Conservation (phyloP, 2,888 invertebrate species). For the Apodemia mormo region DNA sequence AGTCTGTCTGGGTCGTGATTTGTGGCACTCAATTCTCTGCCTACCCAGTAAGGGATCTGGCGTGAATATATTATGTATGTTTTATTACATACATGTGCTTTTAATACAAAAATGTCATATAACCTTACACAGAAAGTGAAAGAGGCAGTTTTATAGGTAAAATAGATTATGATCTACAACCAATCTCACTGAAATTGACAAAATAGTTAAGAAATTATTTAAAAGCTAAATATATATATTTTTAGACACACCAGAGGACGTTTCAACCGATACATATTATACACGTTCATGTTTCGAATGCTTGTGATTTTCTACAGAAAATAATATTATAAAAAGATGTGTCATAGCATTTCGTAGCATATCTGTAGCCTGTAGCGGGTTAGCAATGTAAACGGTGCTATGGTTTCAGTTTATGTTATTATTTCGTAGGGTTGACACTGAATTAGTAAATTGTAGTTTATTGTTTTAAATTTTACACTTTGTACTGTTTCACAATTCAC, state of each 20-base stretch:
- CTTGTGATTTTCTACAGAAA: neutral
- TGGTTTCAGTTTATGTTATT: conserved; percentile 2
- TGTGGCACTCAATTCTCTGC: no score
- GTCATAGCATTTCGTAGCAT: conserved; percentile 12
- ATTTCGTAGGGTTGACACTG: neutral
- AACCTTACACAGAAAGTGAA: no score
- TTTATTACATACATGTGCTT: no score
- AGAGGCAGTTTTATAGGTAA: no score
- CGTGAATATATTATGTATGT: no score
- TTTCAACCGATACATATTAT: neutral
- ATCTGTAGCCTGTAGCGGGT: conserved; percentile 1
- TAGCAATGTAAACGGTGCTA: neutral
- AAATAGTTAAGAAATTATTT: neutral
- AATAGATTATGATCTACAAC: no score
- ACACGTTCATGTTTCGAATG: neutral
- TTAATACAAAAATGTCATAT: no score
- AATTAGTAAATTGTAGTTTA: neutral
- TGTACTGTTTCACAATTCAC: no score
- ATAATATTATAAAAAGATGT: neutral
- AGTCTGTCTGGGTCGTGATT: no score
- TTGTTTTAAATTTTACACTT: no score
- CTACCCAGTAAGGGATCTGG: no score
- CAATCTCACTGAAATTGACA: no score
- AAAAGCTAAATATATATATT: neutral
- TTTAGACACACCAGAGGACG: neutral